Percentiles rank a stretch among this genome's conserved stretches.
These are phyloP conservation scores for Patella depressa DNA, from an alignment of 2,888 invertebrate species.

Conservation along the genomic window DNA sequence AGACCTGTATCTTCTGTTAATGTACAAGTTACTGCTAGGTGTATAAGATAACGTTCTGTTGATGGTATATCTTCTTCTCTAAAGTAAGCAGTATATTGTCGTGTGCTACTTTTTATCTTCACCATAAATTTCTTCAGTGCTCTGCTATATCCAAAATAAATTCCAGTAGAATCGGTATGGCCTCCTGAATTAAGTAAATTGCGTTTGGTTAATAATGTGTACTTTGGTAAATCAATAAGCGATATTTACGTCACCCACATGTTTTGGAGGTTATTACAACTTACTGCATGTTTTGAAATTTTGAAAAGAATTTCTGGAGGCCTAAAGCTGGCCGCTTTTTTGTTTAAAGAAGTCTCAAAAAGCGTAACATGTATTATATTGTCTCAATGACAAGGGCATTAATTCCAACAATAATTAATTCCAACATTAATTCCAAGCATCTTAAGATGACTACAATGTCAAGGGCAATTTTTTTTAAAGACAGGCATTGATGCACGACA, in stretches of 20 bases:
- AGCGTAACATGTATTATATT: too few species aligned
- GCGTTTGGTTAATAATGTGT: not conserved
- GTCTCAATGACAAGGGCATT: too few species aligned
- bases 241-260: too few species aligned
- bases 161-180: not conserved
- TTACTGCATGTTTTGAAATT: too few species aligned
- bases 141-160: slow-evolving; percentile 14
- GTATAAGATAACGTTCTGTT: not conserved
- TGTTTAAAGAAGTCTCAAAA: too few species aligned
- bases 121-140: not conserved
- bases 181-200: not conserved
- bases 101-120: not conserved
- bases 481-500: too few species aligned
- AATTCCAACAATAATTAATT: too few species aligned
- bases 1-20: not conserved
- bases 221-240: not conserved
- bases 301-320: too few species aligned
- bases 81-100: not conserved
- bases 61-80: not conserved
- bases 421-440: too few species aligned
- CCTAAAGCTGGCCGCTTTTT: too few species aligned
- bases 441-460: not conserved
- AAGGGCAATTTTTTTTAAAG: too few species aligned
- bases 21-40: slow-evolving; percentile 9
- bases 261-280: too few species aligned